These are phyloP conservation scores for Megaceryle alcyon DNA, from an alignment of 2,797 vertebrate species.

Conservation along the genomic window DNA sequence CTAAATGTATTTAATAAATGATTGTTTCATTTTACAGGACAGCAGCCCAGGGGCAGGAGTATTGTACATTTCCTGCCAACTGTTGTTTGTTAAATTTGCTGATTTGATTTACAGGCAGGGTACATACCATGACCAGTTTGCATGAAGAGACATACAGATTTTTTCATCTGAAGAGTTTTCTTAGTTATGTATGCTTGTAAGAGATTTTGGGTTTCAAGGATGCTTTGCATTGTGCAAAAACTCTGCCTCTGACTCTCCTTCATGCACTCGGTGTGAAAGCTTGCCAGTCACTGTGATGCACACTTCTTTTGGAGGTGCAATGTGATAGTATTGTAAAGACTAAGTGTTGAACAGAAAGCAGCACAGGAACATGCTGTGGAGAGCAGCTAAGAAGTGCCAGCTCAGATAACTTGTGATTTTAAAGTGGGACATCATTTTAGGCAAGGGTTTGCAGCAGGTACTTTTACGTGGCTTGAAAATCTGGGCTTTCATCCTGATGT, in stretches of 20 bases:
- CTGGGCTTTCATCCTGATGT: not conserved
- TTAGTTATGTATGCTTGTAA: not conserved
- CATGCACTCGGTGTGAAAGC: not conserved
- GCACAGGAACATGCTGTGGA: not conserved
- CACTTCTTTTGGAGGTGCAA: not conserved
- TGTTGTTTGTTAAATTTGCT: conserved; percentile 61
- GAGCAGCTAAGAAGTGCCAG: not conserved
- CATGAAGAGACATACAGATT: not conserved
- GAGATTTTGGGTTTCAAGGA: not conserved
- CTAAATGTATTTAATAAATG: conserved; percentile 30
- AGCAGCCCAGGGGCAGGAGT: conserved; percentile 22
- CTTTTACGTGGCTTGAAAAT: not conserved
- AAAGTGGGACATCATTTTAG: not conserved
- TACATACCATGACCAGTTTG: not conserved
- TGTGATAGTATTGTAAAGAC: not conserved
- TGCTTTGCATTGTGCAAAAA: not conserved
- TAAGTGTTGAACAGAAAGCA: not conserved
- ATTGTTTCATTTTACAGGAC: conserved; percentile 22
- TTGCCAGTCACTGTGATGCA: not conserved
- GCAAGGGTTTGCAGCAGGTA: not conserved
- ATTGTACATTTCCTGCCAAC: conserved; percentile 39
- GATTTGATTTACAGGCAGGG: conserved; percentile 48
- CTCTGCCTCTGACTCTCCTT: not conserved
- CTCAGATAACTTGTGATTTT: not conserved
- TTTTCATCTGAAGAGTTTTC: not conserved